Base-by-base conservation (phyloP, 2,888 invertebrate genomes). In the Dryococelus australis region DNA sequence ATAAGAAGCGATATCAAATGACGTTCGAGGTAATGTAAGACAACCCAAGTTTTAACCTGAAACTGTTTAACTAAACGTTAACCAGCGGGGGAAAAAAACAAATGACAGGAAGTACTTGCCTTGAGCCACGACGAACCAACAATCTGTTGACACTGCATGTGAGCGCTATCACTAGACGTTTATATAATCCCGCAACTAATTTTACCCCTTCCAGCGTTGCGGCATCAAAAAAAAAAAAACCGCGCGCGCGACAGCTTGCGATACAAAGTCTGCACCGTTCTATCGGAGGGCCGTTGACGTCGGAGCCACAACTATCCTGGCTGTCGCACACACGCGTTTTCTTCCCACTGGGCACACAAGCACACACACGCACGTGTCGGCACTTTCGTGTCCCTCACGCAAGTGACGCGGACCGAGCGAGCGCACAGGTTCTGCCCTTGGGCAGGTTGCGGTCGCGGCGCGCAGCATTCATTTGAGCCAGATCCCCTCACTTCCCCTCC, bases 361-460 rank as follows among this genome's bases (percentile, higher is more conserved):
- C n/a, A 65, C 65, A 65, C 24, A 20, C 65, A 65, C 24, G 20
- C 65, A 65, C 24, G 20, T 65, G 24, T 65, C 8, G 10, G 24
- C 16, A 24, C 65, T n/a, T 1, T n/a, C 24, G 65, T 65, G 24
- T 5, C 65, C 65, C 0, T 6, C 10, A 16, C 24, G n/a, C 65
- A n/a, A 65, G 47, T 47, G 47, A 47, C 47, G 65, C n/a, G 65
- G 65, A 24, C 1, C 65, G 8, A 20, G 65, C 65, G n/a, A 20
- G 65, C 65, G n/a, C 65, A 65, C 65, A 65, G 65, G 65, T 65
- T 65, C 65, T 65, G 65, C 65, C 65, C 65, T 65, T 65, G 65
- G 65, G 24, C 65, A 65, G 65, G 65, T 65, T 65, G 65, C 65
- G 65, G 65, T 65, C 65, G 24, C 20, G 16, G 65, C 47, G 47